phyloP scores from a whole-genome alignment of 2,888 invertebrate species.

The Sarcophaga rosellei region DNA sequence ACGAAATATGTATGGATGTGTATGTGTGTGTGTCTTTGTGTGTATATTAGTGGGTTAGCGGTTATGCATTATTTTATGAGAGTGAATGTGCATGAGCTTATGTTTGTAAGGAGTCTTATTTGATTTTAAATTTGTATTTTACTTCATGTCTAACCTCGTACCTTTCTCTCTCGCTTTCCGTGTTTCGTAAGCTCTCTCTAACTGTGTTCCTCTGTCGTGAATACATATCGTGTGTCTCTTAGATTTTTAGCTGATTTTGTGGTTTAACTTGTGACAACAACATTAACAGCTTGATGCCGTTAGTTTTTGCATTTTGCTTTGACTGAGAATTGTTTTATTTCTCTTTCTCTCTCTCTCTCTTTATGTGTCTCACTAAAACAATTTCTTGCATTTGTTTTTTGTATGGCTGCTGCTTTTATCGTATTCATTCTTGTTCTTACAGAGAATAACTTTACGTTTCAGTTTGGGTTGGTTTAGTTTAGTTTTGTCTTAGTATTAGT shows the following conservation, averaged over 20 bases:
- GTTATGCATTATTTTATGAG: too few relatives aligned
- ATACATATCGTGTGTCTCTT: neutral
- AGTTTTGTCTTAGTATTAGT: neutral
- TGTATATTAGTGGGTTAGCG: neutral
- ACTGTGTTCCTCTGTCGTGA: neutral
- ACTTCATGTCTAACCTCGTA: too few relatives aligned
- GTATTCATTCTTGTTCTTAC: constrained; percentile 13
- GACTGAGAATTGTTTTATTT: neutral
- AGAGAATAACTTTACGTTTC: constrained; percentile 15
- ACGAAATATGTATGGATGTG: neutral
- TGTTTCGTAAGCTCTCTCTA: too few relatives aligned
- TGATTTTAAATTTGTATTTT: constrained; percentile 38
- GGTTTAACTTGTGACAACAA: constrained; percentile 67
- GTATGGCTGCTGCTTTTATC: constrained; percentile 1
- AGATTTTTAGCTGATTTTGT: constrained; percentile 57
- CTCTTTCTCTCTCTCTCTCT: constrained; percentile 29
- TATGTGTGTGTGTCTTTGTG: neutral
- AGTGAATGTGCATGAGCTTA: neutral
- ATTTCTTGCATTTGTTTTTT: constrained; percentile 38
- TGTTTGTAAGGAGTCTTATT: constrained; percentile 5
- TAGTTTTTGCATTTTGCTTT: constrained; percentile 28
- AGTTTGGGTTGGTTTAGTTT: constrained; percentile 6
- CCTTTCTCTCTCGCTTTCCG: too few relatives aligned
- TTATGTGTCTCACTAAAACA: constrained; percentile 13
- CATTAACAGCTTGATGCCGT: constrained; percentile 61